Evolutionary conservation across 2,888 invertebrate species (phyloP).

Genomic region (Drosophila emarginata): DNA sequence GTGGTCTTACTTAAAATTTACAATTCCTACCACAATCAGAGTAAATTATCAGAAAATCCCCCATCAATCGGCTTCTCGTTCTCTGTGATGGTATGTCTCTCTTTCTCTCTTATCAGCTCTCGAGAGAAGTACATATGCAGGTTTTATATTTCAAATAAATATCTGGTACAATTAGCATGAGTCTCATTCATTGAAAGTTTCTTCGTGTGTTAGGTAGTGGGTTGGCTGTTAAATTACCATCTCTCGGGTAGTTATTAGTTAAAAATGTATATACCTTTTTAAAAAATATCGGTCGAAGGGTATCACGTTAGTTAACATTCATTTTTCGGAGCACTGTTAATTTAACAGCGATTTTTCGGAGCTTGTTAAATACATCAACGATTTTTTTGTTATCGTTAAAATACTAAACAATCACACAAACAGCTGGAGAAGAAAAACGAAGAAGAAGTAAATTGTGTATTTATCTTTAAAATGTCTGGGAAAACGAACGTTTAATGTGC

Average conservation of each 20-base stretch:
- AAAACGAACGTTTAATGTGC: slow-evolving; percentile 32
- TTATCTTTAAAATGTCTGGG: slow-evolving; percentile 16
- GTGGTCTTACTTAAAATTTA: background rate
- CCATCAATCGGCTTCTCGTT: slow-evolving; percentile 17
- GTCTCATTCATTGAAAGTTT: slow-evolving; percentile 23
- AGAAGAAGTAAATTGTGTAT: slow-evolving; percentile 1
- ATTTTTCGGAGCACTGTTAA: no score
- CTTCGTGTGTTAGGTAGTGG: slow-evolving; percentile 9
- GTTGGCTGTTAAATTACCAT: no score
- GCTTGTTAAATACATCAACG: no score
- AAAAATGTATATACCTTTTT: no score
- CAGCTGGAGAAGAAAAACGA: slow-evolving; percentile 2
- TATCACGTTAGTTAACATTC: no score
- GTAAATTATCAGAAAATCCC: slow-evolving; percentile 8
- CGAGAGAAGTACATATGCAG: background rate
- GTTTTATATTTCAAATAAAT: slow-evolving; percentile 31
- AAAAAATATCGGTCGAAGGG: no score
- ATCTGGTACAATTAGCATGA: slow-evolving; percentile 12
- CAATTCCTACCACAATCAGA: background rate
- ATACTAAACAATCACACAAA: background rate
- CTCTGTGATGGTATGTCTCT: slow-evolving; percentile 9
- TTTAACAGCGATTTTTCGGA: no score
- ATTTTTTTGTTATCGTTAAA: slow-evolving; percentile 18
- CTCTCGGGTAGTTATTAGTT: background rate
- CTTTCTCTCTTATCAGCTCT: slow-evolving; percentile 1